These are phyloP conservation scores for Brenthis hecate DNA, from an alignment of 2,888 invertebrate species.

Conservation along the genomic window DNA sequence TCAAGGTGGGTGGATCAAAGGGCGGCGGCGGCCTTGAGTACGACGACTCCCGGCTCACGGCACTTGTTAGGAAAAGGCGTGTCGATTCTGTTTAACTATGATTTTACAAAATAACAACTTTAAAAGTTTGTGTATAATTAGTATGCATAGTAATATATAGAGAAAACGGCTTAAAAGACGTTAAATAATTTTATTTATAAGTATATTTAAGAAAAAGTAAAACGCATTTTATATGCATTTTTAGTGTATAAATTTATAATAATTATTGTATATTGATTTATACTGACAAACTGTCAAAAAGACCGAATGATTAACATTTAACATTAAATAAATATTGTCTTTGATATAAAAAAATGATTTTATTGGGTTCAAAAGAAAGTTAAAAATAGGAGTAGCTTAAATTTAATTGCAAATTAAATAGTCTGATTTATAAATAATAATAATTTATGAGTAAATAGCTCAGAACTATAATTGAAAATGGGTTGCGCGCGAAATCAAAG, in stretches of 20 bases:
- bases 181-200: neutral
- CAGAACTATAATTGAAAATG: neutral
- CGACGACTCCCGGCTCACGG: constrained; percentile 74
- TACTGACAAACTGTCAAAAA: neutral
- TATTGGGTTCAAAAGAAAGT: too few species aligned
- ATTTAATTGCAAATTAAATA: neutral
- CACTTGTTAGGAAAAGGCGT: constrained; percentile 83
- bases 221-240: neutral
- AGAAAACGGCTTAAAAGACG: too few species aligned
- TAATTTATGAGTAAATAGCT: neutral
- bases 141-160: neutral
- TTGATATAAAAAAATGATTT: too few species aligned
- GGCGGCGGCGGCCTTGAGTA: constrained; percentile 80
- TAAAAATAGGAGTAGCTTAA: too few species aligned
- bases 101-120: constrained; percentile 46
- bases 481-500: constrained; percentile 15
- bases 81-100: constrained; percentile 73
- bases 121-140: constrained; percentile 7
- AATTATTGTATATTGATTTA: too few species aligned
- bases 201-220: neutral
- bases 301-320: constrained; percentile 13
- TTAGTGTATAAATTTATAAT: neutral
- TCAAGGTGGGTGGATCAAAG: constrained; percentile 82
- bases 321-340: too few species aligned
- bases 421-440: neutral